phyloP scores from a whole-genome alignment of 2,888 invertebrate genomes.

The Polylopha cassiicola region DNA sequence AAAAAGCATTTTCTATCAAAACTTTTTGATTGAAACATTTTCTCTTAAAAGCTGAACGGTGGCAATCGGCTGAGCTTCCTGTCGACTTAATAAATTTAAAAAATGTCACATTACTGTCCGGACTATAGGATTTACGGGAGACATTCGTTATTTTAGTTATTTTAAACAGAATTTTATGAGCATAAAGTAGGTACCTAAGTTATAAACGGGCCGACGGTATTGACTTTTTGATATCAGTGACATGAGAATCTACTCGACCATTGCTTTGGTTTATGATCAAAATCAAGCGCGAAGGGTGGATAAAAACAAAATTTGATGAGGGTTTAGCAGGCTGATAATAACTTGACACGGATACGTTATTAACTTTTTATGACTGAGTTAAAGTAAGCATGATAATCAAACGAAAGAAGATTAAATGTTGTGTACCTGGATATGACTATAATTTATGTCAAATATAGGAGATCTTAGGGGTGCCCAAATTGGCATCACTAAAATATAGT shows the following conservation, averaged over 20 bases:
- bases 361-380: constrained; percentile 11
- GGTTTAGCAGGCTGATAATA: constrained; percentile 13
- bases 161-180: neutral
- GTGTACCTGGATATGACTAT: neutral
- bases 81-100: neutral
- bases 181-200: no score
- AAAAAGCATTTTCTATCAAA: no score
- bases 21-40: no score
- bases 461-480: no score
- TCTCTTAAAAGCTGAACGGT: neutral
- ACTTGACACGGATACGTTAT: constrained; percentile 16
- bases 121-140: constrained; percentile 1
- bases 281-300: constrained; percentile 5
- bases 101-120: constrained; percentile 3
- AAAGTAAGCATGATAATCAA: constrained; percentile 3
- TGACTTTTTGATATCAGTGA: constrained; percentile 3
- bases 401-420: constrained; percentile 1
- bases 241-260: neutral
- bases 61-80: constrained; percentile 1
- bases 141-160: constrained; percentile 1
- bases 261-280: constrained; percentile 1
- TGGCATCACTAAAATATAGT: no score
- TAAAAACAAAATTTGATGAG: constrained; percentile 15
- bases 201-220: neutral
- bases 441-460: no score